Conservation (phyloP, 2,888 invertebrate species). For the Aethes cnicana region DNA sequence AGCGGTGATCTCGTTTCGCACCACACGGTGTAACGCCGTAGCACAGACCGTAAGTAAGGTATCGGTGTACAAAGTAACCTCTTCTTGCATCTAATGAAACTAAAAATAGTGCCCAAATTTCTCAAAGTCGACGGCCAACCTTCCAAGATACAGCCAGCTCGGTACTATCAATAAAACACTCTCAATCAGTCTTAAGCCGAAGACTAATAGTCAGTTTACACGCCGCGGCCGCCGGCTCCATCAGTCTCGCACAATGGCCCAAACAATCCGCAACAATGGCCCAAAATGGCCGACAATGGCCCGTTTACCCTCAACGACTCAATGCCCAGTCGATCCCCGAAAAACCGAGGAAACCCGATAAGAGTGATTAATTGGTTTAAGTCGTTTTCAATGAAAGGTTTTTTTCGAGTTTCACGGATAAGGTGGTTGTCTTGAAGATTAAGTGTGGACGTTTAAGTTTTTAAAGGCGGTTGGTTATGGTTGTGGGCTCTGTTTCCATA, state of each 20-base stretch:
- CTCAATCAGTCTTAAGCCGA: constrained; percentile 39
- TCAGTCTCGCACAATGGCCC: constrained; percentile 70
- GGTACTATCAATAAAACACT: constrained; percentile 27
- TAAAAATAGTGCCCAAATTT: too few species aligned
- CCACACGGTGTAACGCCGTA: too few species aligned
- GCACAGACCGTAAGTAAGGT: too few species aligned
- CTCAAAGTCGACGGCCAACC: too few species aligned
- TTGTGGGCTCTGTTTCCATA: too few species aligned
- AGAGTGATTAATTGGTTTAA: constrained; percentile 81
- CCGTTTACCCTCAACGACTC: constrained; percentile 56
- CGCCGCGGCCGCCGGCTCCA: constrained; percentile 56
- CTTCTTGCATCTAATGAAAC: too few species aligned
- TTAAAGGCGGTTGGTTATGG: neutral
- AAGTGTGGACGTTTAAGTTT: constrained; percentile 25
- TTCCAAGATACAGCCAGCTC: neutral
- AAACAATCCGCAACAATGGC: constrained; percentile 60
- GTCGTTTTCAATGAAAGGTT: constrained; percentile 76
- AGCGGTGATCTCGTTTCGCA: too few species aligned
- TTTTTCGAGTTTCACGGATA: constrained; percentile 50
- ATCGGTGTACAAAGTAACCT: too few species aligned
- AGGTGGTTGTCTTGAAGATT: constrained; percentile 44
- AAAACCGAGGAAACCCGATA: constrained; percentile 76
- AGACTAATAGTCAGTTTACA: constrained; percentile 73
- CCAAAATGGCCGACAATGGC: constrained; percentile 56
- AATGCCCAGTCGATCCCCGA: constrained; percentile 51